These are phyloP conservation scores for Stenodema calcarata DNA, from an alignment of 2,888 invertebrate genomes.

Conservation along the genomic window DNA sequence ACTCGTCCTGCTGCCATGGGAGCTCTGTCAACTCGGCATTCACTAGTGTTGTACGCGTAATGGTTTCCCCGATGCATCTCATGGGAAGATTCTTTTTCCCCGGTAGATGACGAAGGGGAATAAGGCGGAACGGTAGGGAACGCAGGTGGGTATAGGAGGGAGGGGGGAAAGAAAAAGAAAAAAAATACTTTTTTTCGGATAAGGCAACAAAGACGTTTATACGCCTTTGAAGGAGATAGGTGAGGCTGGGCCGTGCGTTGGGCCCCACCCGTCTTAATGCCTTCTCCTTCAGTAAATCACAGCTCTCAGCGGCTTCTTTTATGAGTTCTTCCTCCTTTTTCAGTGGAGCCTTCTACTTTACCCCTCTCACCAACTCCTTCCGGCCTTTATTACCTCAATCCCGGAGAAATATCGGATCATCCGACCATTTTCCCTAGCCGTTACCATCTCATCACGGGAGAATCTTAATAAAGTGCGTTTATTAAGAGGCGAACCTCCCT, in stretches of 20 bases:
- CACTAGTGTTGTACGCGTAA: slow-evolving; percentile 36
- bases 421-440: slow-evolving; percentile 14
- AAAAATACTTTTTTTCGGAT: slow-evolving; percentile 20
- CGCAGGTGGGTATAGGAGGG: not conserved
- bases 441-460: slow-evolving; percentile 24
- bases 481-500: not conserved
- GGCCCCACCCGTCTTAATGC: slow-evolving; percentile 24
- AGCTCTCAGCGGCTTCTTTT: slow-evolving; percentile 46
- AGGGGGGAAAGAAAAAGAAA: not conserved
- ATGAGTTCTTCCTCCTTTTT: slow-evolving; percentile 41
- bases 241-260: not conserved
- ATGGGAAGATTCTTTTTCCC: not conserved
- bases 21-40: slow-evolving; percentile 21
- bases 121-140: no score
- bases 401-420: slow-evolving; percentile 44
- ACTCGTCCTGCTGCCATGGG: not conserved
- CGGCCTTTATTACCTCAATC: slow-evolving; percentile 42
- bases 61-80: slow-evolving; percentile 42
- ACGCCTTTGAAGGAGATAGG: slow-evolving; percentile 29
- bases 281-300: slow-evolving; percentile 41
- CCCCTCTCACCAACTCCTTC: not conserved
- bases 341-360: not conserved
- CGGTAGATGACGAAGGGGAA: no score
- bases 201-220: slow-evolving; percentile 48
- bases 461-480: slow-evolving; percentile 27